Base-by-base conservation (phyloP, 1,140 invertebrate species). In the Proales similis region DNA sequence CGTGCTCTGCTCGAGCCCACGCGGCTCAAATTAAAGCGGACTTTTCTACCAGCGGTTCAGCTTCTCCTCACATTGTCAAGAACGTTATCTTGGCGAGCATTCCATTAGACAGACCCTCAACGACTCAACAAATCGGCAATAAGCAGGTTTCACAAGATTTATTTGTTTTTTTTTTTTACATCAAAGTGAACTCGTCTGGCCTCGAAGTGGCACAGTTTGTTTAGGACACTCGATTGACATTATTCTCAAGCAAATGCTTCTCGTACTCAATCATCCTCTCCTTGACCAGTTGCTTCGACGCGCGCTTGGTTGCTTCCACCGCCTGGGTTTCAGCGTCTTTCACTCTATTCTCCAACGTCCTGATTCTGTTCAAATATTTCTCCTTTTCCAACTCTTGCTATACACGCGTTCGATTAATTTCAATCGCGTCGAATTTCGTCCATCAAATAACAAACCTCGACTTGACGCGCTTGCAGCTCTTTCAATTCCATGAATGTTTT, bases 211-310 rank as follows among this genome's bases (percentile, higher is more conserved):
- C n/a, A n/a, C n/a, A n/a, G n/a, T n/a, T n/a, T n/a, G n/a, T n/a
- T n/a, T n/a, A n/a, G n/a, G n/a, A n/a, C n/a, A n/a, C n/a, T n/a
- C n/a, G n/a, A n/a, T n/a, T n/a, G n/a, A n/a, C n/a, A n/a, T n/a
- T n/a, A n/a, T n/a, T 57, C 45, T 57, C 51, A n/a, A 57, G 30
- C 11, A 57, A 20, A 57, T 57, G 51, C 20, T 57, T 57, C 45
- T 57, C 51, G 22, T 57, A 57, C 22, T 57, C 51, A 57, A 57
- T 57, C 51, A 57, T 57, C 30, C 19, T 57, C 22, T 61, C 53
- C 26, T 43, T 27, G 14, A 32, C 53, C 19, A 61, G 27, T 61
- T 61, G 53, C 20, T 61, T 61, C 12, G 53, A 17, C 47, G 47
- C 53, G 26, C 53, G 14, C 47, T 45, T 61, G 9, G 53, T 45